Evolutionary conservation across 1,140 invertebrate genomes (phyloP).

Genomic region (Megalopta genalis): DNA sequence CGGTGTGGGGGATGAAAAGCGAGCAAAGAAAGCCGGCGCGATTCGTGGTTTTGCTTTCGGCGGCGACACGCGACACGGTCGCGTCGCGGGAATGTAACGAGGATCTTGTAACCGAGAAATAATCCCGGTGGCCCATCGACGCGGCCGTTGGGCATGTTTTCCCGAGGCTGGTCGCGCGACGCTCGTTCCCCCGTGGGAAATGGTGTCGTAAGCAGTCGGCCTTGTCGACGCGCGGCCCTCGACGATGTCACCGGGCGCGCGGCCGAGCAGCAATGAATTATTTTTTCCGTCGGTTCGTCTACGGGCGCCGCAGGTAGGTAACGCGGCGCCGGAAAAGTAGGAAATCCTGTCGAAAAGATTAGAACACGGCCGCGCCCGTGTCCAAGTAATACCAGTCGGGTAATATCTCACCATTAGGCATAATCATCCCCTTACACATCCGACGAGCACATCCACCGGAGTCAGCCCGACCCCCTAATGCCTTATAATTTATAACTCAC

Average conservation of each 20-base stretch:
- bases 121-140: slow-evolving; percentile 1
- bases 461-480: slow-evolving; percentile 67
- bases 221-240: slow-evolving; percentile 11
- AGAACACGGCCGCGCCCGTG: slow-evolving; percentile 78
- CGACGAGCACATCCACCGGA: slow-evolving; percentile 71
- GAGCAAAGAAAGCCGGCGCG: background rate
- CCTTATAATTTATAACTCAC: slow-evolving; percentile 69
- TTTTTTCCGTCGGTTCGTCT: slow-evolving; percentile 31
- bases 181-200: background rate
- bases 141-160: background rate
- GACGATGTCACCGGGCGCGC: slow-evolving; percentile 2
- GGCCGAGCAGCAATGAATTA: background rate
- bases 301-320: background rate
- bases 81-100: background rate
- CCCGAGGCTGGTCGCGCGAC: background rate
- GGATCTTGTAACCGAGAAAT: slow-evolving; percentile 13
- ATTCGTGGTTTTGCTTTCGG: background rate
- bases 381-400: slow-evolving; percentile 78
- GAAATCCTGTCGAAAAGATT: slow-evolving; percentile 80
- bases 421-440: slow-evolving; percentile 80
- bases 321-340: slow-evolving; percentile 72
- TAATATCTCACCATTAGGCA: slow-evolving; percentile 81
- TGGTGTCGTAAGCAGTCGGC: slow-evolving; percentile 5
- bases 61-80: slow-evolving; percentile 3
- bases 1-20: slow-evolving; percentile 9